Conservation (phyloP, 2,113 vertebrate genomes). For the Neolamprologus ventralis region DNA sequence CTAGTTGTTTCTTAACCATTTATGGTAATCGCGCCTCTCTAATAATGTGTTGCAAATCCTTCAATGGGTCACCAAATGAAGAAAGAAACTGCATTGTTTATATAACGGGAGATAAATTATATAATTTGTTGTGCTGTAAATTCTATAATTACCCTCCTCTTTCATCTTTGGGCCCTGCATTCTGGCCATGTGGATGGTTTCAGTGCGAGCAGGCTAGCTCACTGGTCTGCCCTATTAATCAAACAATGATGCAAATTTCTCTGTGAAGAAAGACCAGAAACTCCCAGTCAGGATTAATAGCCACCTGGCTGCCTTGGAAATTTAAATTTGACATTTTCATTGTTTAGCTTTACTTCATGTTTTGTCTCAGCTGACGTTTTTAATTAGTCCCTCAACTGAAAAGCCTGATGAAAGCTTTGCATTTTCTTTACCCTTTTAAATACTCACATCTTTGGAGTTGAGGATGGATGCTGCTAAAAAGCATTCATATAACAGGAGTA, state of each 20-base stretch:
- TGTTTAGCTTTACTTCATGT: not conserved
- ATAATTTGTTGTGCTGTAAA: not conserved
- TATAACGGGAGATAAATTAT: not conserved
- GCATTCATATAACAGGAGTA: not conserved
- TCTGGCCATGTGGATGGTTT: not conserved
- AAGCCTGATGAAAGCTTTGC: not conserved
- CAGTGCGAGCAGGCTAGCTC: not conserved
- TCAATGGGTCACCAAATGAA: not conserved
- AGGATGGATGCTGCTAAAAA: not conserved
- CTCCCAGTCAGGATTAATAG: not conserved
- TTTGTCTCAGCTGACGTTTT: slow-evolving; percentile 15
- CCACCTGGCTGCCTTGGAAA: not conserved
- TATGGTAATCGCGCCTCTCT: not conserved
- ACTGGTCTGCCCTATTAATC: not conserved
- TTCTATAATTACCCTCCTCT: not conserved
- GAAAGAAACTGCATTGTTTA: not conserved
- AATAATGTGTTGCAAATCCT: not conserved
- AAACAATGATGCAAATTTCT: not conserved
- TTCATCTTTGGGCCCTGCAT: not conserved
- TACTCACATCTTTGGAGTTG: not conserved
- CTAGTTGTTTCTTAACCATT: not conserved
- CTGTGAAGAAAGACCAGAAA: not conserved
- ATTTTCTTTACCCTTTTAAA: not conserved
- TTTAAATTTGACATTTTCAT: slow-evolving; percentile 32
- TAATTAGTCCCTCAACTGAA: slow-evolving; percentile 6